Percentiles rank a stretch among this genome's conserved stretches.
These are phyloP conservation scores for Aplodontia rufa DNA, from an alignment of 2,113 vertebrate genomes.

Conservation along the genomic window DNA sequence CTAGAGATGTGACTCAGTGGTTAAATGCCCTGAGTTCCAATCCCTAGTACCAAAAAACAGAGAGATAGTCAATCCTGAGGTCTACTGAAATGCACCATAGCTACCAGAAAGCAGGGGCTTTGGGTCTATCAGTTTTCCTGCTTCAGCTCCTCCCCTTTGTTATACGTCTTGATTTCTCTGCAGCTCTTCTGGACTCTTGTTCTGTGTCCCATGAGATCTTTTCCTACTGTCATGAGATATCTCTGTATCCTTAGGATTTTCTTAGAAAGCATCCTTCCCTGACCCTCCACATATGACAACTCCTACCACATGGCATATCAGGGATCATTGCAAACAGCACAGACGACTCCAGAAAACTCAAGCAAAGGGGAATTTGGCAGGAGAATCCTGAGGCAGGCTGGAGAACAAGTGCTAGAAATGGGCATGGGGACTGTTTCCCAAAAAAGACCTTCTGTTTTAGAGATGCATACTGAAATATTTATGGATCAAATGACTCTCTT, in stretches of 20 bases:
- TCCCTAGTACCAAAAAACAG: too few species aligned
- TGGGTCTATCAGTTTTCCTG: neutral
- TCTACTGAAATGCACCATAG: neutral
- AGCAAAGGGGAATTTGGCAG: neutral
- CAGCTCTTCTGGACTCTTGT: neutral
- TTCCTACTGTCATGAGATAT: neutral
- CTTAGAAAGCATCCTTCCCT: neutral
- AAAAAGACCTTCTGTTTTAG: neutral
- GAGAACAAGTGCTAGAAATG: neutral
- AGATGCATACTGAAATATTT: constrained; percentile 34
- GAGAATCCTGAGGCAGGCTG: neutral
- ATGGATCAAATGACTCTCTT: neutral
- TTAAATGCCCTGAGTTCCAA: too few species aligned
- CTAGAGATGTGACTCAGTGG: too few species aligned
- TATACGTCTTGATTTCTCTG: neutral
- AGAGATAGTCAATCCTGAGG: too few species aligned
- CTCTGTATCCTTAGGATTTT: neutral
- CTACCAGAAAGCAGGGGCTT: neutral
- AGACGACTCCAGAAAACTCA: neutral
- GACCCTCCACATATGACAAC: neutral
- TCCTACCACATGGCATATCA: neutral
- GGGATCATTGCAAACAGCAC: neutral
- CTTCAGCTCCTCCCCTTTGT: neutral
- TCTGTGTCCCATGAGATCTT: neutral
- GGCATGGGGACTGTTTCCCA: neutral